phyloP scores from a whole-genome alignment of 2,113 vertebrate genomes.

The Gasterosteus nipponicus region DNA sequence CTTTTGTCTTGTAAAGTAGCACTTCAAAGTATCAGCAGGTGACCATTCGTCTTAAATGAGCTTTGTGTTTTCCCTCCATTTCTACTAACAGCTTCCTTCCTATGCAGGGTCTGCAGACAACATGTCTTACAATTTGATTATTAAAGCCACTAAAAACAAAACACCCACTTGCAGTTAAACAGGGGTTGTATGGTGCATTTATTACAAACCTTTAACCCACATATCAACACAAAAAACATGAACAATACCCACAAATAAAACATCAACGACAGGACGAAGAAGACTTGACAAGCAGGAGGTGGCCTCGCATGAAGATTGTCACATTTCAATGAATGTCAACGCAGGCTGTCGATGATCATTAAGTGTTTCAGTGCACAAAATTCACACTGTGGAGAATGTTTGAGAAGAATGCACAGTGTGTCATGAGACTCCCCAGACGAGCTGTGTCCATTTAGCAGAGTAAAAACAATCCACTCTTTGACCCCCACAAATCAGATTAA shows the following conservation, averaged over 20 bases:
- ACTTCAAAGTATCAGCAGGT: conserved; percentile 74
- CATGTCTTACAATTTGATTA: background rate
- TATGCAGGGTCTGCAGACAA: background rate
- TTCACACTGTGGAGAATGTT: background rate
- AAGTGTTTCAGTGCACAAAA: conserved; percentile 1
- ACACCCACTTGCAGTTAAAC: background rate
- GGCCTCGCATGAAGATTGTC: background rate
- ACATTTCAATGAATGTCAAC: background rate
- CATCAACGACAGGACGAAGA: background rate
- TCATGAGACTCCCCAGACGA: background rate
- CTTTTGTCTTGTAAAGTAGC: conserved; percentile 71
- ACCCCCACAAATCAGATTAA: conserved; percentile 79
- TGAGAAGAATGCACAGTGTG: conserved; percentile 11
- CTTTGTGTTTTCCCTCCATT: conserved; percentile 74
- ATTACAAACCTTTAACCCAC: conserved; percentile 31
- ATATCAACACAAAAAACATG: conserved; percentile 32
- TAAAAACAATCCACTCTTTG: background rate
- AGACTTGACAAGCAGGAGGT: background rate
- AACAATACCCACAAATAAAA: conserved; percentile 25
- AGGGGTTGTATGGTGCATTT: conserved; percentile 26
- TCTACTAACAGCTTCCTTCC: conserved; percentile 41
- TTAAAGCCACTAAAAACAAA: background rate
- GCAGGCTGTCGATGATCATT: background rate
- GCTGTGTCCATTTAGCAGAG: background rate
- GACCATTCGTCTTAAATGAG: conserved; percentile 68